Evolutionary conservation across 64 coral and sea anemone species (phyloP), one percentile per base, ranked within the genome.

Genomic region (Montipora capricornis): DNA sequence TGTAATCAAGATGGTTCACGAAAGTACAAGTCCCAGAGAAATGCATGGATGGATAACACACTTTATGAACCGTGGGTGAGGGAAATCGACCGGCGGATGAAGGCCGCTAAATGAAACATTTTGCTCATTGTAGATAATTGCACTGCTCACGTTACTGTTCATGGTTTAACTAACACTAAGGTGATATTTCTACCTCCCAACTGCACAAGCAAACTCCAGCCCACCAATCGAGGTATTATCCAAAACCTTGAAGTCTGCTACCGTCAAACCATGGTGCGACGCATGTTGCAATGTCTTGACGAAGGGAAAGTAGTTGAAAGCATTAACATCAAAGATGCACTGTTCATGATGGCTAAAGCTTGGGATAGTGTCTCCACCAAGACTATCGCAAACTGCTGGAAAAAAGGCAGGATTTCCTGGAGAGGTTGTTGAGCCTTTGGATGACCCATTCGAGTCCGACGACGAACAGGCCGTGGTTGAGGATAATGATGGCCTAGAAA

Each of bases 271-370:
- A 91, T 81, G 64, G 29, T 91, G 46, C 89, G 89, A 68, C 45
- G 78, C 20, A 79, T 90, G 88, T 26, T 80, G 53, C 88, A 90
- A 76, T 68, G 58, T 64, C 77, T 90, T 20, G 76, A 90, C 12
- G 76, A 90, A 13, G 45, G 60, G 59, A 20, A 90, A 47, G 16
- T 48, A 22, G 49, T 91, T 67, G 71, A 81, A 91, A 60, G 29
- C 5, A 74, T 82, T 2, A 47, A 74, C 68, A 14, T 73, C 14
- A 82, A 81, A 20, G 89, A 91, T 69, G 45, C 64, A 9, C 20
- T 81, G 45, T 81, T 91, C 26, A 91, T 91, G 89, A 49, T 91
- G 15, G 78, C 89, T 1, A 91, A 91, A 91, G 37, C 78, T 51
- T 91, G 46, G 48, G 61, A 91, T 19, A 90, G 9, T 90, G 62